A percentile compares a stretch with the other conserved stretches of the same genome.
phyloP scores from a whole-genome alignment of 2,113 vertebrate genomes.

The Ctenomys sociabilis region DNA sequence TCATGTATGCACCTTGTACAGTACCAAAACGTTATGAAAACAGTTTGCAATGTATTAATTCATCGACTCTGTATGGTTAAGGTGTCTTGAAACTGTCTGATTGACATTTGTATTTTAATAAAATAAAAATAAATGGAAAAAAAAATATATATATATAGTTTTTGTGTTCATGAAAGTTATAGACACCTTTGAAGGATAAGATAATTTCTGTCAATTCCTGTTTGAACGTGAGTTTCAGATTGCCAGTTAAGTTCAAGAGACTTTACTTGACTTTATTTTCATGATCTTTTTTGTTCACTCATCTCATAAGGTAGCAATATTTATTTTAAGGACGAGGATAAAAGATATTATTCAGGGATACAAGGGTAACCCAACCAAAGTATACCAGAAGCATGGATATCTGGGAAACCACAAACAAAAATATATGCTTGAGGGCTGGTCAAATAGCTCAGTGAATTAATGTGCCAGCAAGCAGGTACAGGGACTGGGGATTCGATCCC shows the following conservation, averaged over 20 bases:
- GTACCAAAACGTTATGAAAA: too few species aligned
- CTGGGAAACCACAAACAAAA: not conserved
- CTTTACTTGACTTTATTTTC: not conserved
- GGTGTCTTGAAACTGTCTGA: too few species aligned
- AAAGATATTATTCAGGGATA: not conserved
- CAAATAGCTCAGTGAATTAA: too few species aligned
- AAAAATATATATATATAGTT: too few species aligned
- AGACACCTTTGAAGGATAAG: not conserved
- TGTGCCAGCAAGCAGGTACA: too few species aligned
- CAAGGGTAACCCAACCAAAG: not conserved
- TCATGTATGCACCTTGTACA: too few species aligned
- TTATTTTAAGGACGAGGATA: not conserved
- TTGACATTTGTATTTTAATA: too few species aligned
- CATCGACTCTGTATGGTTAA: too few species aligned
- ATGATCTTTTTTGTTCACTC: constrained; percentile 3
- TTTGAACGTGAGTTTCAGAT: not conserved
- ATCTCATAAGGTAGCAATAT: not conserved
- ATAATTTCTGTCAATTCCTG: not conserved
- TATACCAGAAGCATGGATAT: not conserved
- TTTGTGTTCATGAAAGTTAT: not conserved
- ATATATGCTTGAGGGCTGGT: constrained; percentile 1
- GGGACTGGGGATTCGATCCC: too few species aligned
- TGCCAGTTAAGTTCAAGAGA: constrained; percentile 23
- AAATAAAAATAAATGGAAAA: too few species aligned
- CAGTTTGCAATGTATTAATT: too few species aligned